A percentile compares a stretch with the other conserved stretches of the same genome.
These are phyloP conservation scores for Megaleporinus macrocephalus DNA, from an alignment of 2,113 vertebrate genomes.

Conservation along the genomic window DNA sequence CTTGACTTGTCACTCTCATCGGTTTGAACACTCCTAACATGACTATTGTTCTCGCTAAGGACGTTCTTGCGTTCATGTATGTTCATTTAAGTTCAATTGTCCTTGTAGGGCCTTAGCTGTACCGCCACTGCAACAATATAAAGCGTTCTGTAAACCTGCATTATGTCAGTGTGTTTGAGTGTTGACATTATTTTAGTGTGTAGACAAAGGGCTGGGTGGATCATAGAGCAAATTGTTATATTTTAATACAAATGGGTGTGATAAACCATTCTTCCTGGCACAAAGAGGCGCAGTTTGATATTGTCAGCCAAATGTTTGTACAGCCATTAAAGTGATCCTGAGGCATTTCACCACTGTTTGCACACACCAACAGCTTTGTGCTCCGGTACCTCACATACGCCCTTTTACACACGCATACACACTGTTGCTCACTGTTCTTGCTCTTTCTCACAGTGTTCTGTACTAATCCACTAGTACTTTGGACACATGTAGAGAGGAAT, in stretches of 20 bases:
- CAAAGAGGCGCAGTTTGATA: slow-evolving; percentile 24
- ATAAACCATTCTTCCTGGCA: slow-evolving; percentile 10
- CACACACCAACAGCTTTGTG: slow-evolving; percentile 12
- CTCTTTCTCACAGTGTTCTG: not conserved
- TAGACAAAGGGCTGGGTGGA: slow-evolving; percentile 34
- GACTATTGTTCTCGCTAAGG: not conserved
- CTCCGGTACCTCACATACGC: not conserved
- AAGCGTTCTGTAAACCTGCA: slow-evolving; percentile 29
- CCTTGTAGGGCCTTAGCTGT: not conserved
- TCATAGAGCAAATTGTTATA: slow-evolving; percentile 35
- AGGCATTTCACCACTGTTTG: slow-evolving; percentile 17
- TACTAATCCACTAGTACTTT: not conserved
- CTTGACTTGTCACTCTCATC: not conserved
- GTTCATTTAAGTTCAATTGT: not conserved
- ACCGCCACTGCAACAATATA: not conserved
- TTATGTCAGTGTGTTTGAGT: slow-evolving; percentile 34
- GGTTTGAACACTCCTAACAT: not conserved
- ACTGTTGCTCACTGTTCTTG: not conserved
- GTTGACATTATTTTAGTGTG: slow-evolving; percentile 36
- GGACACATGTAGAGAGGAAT: not conserved
- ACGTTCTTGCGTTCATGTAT: not conserved
- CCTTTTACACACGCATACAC: not conserved
- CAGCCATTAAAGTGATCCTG: slow-evolving; percentile 20
- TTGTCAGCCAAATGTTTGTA: slow-evolving; percentile 17
- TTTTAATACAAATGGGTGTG: slow-evolving; percentile 36